Percentiles rank a stretch among this genome's conserved stretches.
Evolutionary conservation across 2,113 vertebrate genomes (phyloP).

Genomic region (rabbit (Oryctolagus cuniculus)): mOryCun1.1 NC_091444.1:20044001-20044500

Average conservation of each 20-base stretch:
- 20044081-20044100: background rate
- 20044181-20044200: background rate
- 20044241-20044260: background rate
- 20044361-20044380: background rate
- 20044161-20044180: background rate
- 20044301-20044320: background rate
- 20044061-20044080: background rate
- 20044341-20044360: background rate
- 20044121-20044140: background rate
- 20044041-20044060: background rate
- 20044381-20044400: background rate
- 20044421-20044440: background rate
- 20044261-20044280: background rate
- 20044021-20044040: background rate
- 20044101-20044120: background rate
- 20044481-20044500: background rate
- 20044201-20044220: background rate
- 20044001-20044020: background rate
- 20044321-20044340: background rate
- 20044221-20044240: background rate
- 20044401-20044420: background rate
- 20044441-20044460: background rate
- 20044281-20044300: background rate
- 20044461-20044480: accelerated
- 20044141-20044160: no score